These are phyloP conservation scores for Agapornis canus DNA, from an alignment of 2,797 vertebrate species.

Conservation along the genomic window DNA sequence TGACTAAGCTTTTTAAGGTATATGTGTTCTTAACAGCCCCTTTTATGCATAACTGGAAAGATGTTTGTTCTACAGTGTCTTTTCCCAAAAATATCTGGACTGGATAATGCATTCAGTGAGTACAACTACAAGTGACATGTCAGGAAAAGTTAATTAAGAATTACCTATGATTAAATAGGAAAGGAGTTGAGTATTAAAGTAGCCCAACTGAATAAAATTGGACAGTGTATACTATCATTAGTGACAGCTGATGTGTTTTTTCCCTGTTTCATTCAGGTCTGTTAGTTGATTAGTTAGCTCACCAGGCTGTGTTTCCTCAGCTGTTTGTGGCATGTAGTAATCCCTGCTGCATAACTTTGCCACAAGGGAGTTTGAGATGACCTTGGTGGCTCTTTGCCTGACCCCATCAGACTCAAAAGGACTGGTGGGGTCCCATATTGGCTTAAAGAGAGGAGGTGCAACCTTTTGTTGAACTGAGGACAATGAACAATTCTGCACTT, in stretches of 20 bases:
- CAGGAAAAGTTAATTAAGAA: not conserved
- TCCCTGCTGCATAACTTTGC: not conserved
- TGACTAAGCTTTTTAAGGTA: not conserved
- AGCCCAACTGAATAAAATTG: not conserved
- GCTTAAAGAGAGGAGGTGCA: not conserved
- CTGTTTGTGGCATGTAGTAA: accelerated
- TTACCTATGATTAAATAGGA: not conserved
- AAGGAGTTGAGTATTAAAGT: not conserved
- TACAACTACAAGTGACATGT: not conserved
- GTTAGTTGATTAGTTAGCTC: not conserved
- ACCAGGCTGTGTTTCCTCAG: not conserved
- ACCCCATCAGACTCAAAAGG: not conserved
- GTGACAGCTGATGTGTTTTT: not conserved
- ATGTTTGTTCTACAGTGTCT: not conserved
- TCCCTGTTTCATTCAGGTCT: not conserved
- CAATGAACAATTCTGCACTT: not conserved
- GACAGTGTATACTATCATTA: not conserved
- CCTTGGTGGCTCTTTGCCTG: not conserved
- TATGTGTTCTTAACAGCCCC: not conserved
- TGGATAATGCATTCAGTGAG: not conserved
- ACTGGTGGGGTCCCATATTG: accelerated
- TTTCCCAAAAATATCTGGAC: not conserved
- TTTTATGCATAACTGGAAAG: not conserved
- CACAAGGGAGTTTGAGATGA: not conserved
- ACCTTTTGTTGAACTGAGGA: not conserved